Conservation (phyloP, 2,113 vertebrate species). For the Lanius ludovicianus region DNA sequence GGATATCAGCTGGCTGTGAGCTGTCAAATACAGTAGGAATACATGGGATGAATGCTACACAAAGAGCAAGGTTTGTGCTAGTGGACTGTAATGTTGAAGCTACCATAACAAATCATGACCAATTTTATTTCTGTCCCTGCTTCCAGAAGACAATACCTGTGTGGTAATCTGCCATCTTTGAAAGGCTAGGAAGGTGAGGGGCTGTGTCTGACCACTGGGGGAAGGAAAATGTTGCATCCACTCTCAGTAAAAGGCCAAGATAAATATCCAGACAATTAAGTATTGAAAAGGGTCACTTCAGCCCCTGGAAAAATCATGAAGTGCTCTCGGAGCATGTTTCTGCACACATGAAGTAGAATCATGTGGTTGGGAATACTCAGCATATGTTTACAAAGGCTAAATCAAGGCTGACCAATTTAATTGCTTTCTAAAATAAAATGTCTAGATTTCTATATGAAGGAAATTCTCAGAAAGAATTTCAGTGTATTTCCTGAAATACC, state of each 20-base stretch:
- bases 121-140: background rate
- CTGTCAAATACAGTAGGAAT: background rate
- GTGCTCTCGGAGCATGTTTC: background rate
- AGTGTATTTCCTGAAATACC: background rate
- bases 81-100: background rate
- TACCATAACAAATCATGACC: background rate
- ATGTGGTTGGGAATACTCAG: background rate
- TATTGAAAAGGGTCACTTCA: background rate
- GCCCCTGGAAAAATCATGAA: background rate
- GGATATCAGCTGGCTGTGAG: background rate
- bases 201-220: background rate
- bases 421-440: background rate
- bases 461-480: background rate
- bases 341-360: background rate
- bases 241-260: background rate
- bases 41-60: accelerated
- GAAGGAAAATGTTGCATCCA: background rate
- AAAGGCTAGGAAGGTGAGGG: background rate
- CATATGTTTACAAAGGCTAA: background rate
- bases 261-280: background rate
- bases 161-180: background rate
- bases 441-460: background rate
- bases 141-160: background rate
- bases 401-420: background rate
- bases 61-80: background rate